These are phyloP conservation scores for Perca flavescens DNA, from an alignment of 2,113 vertebrate species.

Conservation along the genomic window DNA sequence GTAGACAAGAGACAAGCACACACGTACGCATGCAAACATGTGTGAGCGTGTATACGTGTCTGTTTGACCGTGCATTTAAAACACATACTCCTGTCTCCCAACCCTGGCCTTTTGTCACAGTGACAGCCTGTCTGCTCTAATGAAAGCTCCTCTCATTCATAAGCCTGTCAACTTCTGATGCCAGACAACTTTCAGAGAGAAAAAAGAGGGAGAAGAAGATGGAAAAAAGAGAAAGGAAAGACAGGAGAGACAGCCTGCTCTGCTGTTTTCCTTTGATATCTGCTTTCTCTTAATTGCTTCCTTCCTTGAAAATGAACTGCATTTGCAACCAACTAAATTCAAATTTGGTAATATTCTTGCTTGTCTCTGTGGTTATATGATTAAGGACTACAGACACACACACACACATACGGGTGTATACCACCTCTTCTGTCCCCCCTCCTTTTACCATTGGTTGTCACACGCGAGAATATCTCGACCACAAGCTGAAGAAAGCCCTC, in stretches of 20 bases:
- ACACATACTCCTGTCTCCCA: conserved; percentile 30
- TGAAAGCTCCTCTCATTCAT: conserved; percentile 72
- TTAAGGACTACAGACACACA: background rate
- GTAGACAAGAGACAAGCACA: background rate
- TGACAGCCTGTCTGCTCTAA: conserved; percentile 78
- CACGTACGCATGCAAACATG: background rate
- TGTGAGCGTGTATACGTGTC: conserved; percentile 4
- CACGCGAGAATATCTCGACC: conserved; percentile 53
- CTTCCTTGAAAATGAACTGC: background rate
- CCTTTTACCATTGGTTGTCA: conserved; percentile 39
- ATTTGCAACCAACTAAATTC: conserved; percentile 5
- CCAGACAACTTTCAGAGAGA: conserved; percentile 49
- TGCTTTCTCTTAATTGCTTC: conserved; percentile 22
- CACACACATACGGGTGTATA: background rate
- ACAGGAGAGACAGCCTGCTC: background rate
- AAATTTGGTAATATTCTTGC: conserved; percentile 7
- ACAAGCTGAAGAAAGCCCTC: conserved; percentile 59
- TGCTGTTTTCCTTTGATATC: conserved; percentile 29
- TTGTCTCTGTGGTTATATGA: background rate
- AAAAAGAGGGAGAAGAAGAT: background rate
- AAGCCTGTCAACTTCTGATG: conserved; percentile 61
- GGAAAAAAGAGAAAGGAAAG: background rate
- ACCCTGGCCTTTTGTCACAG: conserved; percentile 70
- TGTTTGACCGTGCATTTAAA: conserved; percentile 35
- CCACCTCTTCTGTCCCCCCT: background rate